Evolutionary conservation across 2,113 vertebrate species (phyloP).

Genomic region (Ochotona curzoniae): DNA sequence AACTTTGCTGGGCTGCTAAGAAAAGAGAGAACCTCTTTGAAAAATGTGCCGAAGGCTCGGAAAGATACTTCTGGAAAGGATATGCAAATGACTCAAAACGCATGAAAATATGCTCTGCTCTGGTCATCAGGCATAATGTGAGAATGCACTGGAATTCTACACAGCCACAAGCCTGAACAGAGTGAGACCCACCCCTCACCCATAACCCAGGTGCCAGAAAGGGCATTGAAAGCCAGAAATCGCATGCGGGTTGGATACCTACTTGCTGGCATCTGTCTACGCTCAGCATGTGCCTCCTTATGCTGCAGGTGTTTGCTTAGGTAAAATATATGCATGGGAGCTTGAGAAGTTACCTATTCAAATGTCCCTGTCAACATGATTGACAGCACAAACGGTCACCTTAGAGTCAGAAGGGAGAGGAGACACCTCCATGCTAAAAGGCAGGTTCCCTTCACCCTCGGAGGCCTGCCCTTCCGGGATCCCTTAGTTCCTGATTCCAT

Average conservation of each 20-base stretch:
- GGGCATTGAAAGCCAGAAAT: background rate
- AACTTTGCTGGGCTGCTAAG: background rate
- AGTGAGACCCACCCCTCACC: background rate
- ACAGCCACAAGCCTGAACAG: background rate
- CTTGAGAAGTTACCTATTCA: background rate
- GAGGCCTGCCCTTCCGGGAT: background rate
- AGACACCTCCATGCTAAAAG: background rate
- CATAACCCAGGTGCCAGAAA: background rate
- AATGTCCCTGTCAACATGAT: background rate
- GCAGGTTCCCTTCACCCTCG: background rate
- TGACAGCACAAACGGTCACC: background rate
- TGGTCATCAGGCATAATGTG: slow-evolving; percentile 6
- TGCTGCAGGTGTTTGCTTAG: background rate
- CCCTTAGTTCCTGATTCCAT: slow-evolving; percentile 16
- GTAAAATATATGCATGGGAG: background rate
- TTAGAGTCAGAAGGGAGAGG: background rate
- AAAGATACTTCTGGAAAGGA: background rate
- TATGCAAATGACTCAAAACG: background rate
- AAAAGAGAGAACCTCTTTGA: background rate
- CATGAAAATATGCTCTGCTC: background rate
- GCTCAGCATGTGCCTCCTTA: background rate
- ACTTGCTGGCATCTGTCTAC: background rate
- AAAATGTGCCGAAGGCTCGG: background rate
- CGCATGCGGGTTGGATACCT: background rate
- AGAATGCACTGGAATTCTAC: background rate